Evolutionary conservation across 2,113 vertebrate species (phyloP).

Genomic region (Proterorhinus semilunaris): DNA sequence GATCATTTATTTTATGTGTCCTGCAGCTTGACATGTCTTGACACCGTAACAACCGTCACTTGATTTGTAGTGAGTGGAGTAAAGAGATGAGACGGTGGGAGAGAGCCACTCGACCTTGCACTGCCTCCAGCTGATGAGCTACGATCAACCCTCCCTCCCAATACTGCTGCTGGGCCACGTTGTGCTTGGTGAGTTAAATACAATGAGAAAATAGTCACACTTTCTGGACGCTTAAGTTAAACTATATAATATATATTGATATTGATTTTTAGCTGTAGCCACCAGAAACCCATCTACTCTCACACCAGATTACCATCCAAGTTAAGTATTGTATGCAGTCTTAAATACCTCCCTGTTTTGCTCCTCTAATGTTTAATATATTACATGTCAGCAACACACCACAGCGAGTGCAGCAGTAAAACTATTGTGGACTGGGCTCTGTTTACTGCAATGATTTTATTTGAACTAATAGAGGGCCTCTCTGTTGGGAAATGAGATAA

Average conservation of each 20-base stretch:
- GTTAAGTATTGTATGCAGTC: too few relatives aligned
- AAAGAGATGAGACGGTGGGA: conserved; percentile 26
- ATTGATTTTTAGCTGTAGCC: too few relatives aligned
- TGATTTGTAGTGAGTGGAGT: conserved; percentile 41
- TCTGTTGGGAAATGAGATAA: conserved; percentile 35
- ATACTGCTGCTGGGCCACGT: conserved; percentile 17
- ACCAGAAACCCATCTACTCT: too few relatives aligned
- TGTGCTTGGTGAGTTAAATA: conserved; percentile 27
- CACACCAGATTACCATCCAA: too few relatives aligned
- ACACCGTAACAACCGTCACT: conserved; percentile 39
- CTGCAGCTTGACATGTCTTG: conserved; percentile 30
- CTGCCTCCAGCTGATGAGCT: conserved; percentile 46
- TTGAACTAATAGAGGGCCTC: conserved; percentile 19
- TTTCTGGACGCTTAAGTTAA: background rate
- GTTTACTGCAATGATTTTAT: conserved; percentile 24
- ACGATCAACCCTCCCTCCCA: conserved; percentile 40
- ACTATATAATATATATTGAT: too few relatives aligned
- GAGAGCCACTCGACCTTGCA: conserved; percentile 34
- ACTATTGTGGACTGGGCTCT: background rate
- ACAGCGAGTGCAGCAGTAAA: background rate
- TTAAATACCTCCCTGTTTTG: too few relatives aligned
- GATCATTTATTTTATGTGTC: conserved; percentile 27
- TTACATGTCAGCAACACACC: too few relatives aligned
- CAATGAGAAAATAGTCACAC: background rate
- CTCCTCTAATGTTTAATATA: too few relatives aligned